Conservation (phyloP, 92 coral and sea anemone genomes). For the Galaxea fascicularis region DNA sequence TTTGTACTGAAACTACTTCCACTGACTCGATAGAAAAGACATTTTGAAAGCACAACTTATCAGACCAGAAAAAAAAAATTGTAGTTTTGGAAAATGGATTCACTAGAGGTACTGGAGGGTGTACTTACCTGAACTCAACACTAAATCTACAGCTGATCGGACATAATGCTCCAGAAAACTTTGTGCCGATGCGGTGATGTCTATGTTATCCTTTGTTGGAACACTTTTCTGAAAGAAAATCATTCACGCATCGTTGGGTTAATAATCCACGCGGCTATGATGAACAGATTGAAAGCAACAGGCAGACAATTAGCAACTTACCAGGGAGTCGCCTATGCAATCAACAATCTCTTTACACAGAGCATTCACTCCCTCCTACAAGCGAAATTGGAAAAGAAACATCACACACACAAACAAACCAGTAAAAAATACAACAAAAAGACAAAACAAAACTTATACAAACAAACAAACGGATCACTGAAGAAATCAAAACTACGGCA, state of each 20-base stretch:
- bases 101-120: too few relatives aligned
- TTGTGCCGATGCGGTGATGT: conserved; percentile 73
- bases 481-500: too few relatives aligned
- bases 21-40: too few relatives aligned
- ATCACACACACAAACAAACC: too few relatives aligned
- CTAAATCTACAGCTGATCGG: conserved; percentile 63
- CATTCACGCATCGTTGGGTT: not conserved
- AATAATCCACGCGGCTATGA: not conserved
- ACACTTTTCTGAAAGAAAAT: conserved; percentile 55
- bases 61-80: too few relatives aligned
- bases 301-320: conserved; percentile 36
- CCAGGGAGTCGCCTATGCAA: conserved; percentile 59
- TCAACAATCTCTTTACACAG: conserved; percentile 63
- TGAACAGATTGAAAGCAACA: not conserved
- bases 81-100: too few relatives aligned
- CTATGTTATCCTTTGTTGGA: conserved; percentile 80
- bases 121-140: conserved; percentile 72
- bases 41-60: too few relatives aligned
- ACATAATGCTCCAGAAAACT: conserved; percentile 75
- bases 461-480: too few relatives aligned
- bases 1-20: too few relatives aligned
- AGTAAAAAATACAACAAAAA: not conserved
- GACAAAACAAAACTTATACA: too few relatives aligned
- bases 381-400: not conserved
- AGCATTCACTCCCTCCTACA: conserved; percentile 65